Evolutionary conservation across 37 sponge, comb jelly and placozoan genomes (phyloP), one percentile per base, ranked within the genome.

Genomic region (Halichondria panicea): DNA sequence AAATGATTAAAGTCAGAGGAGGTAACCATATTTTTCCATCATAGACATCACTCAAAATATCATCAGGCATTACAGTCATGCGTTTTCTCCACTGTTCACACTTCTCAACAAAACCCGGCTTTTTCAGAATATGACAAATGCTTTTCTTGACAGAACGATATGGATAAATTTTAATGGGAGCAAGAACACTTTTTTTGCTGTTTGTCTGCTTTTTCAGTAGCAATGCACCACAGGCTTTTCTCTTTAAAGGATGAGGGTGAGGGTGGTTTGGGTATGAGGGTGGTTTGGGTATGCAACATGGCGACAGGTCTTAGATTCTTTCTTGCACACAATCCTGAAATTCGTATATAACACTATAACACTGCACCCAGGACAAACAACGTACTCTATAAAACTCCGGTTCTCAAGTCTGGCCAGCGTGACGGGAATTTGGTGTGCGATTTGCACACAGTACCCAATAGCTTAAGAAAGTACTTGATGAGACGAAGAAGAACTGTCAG

Each of bases 11-110:
- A 53, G 22, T 57, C 1, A 46, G 32, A 21, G 40, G 7, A 12
- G 35, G 36, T 19, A 69, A 87, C 87, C 87, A 87, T 21, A 87
- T 36, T 46, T 64, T 75, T 27, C 81, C 81, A 80, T 87, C 76
- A 75, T 81, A 87, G 0, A 87, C 63, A 65, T 87, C 87, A n/a
- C 21, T 21, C 6, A 70, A 52, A 18, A 27, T 22, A 57, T 58
- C 44, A 32, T 62, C 53, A 33, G 43, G 44, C 5, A 72, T 52
- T 36, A 43, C 41, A n/a, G n/a, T n/a, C n/a, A n/a, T n/a, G 19
- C 70, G 43, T 31, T 32, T 32, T 28, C 59, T 72, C 79, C 80
- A 79, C 37, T 74, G 65, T 54, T 77, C 35, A 68, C 76, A 86
- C 33, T 19, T 24, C 13, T 30, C 63, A 5, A 2, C 19, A 30